These are phyloP conservation scores for Yponomeuta cagnagella DNA, from an alignment of 2,888 invertebrate species.

Conservation along the genomic window DNA sequence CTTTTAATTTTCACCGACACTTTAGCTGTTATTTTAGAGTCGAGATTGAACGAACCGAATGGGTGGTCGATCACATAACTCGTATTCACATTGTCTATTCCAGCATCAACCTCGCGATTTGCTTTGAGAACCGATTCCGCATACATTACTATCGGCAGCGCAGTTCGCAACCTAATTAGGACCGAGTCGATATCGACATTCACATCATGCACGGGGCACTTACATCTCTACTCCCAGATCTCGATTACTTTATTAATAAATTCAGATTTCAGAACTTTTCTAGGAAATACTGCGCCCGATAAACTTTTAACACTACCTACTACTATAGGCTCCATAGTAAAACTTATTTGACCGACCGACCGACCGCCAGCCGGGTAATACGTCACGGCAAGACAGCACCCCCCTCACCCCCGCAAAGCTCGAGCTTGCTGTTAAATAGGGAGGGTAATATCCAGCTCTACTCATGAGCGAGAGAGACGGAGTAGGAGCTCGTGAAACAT, in stretches of 20 bases:
- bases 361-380: conserved; percentile 67
- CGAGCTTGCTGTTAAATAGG: conserved; percentile 57
- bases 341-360: conserved; percentile 48
- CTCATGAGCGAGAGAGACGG: conserved; percentile 54
- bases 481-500: conserved; percentile 68
- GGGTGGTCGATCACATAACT: conserved; percentile 67
- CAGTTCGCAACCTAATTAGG: conserved; percentile 62
- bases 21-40: neutral
- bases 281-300: neutral
- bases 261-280: neutral
- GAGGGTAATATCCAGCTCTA: conserved; percentile 47
- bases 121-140: conserved; percentile 67
- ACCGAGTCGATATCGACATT: conserved; percentile 62
- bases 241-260: neutral
- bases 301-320: neutral
- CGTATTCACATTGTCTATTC: conserved; percentile 69
- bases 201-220: conserved; percentile 34
- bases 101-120: conserved; percentile 72
- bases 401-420: conserved; percentile 57
- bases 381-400: conserved; percentile 73
- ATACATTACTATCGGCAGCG: conserved; percentile 61
- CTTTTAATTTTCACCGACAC: neutral
- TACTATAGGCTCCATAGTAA: conserved; percentile 12
- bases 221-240: neutral
- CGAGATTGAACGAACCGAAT: conserved; percentile 25